Conservation (phyloP, 2,113 vertebrate genomes). For the rabbit (Oryctolagus cuniculus) region mOryCun1.1 NC_091433.1:169519001-169519500, state of each 20-base stretch:
- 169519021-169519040: neutral
- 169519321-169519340: neutral
- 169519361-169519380: neutral
- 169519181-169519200: neutral
- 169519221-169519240: neutral
- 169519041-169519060: neutral
- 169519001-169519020: constrained; percentile 32
- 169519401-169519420: neutral
- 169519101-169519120: neutral
- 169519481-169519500: neutral
- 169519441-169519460: neutral
- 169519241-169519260: no score
- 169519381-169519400: neutral
- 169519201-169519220: neutral
- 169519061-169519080: neutral
- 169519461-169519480: neutral
- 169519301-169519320: neutral
- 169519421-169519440: neutral
- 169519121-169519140: neutral
- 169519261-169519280: neutral
- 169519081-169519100: neutral
- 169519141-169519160: neutral
- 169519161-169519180: neutral
- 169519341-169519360: neutral
- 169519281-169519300: neutral